phyloP scores from a whole-genome alignment of 2,888 invertebrate species.

The Monochamus alternatus region DNA sequence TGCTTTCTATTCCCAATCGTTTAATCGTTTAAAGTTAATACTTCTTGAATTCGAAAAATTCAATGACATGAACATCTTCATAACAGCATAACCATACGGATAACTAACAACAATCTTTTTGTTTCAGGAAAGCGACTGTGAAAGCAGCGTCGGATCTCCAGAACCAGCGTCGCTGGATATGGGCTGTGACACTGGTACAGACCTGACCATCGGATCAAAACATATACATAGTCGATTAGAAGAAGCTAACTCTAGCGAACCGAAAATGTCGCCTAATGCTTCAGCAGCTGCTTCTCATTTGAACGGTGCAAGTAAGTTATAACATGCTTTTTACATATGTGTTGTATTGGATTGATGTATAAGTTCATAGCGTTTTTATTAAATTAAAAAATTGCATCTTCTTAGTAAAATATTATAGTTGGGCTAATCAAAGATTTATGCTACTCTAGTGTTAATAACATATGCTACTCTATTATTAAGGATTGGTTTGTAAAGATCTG shows the following conservation, averaged over 20 bases:
- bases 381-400: too few relatives aligned
- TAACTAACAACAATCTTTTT: conserved; percentile 35
- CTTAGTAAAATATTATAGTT: too few relatives aligned
- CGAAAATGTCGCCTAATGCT: conserved; percentile 67
- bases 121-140: conserved; percentile 78
- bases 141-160: conserved; percentile 79
- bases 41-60: too few relatives aligned
- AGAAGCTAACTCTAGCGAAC: conserved; percentile 57
- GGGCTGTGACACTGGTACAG: conserved; percentile 69
- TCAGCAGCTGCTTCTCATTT: conserved; percentile 75
- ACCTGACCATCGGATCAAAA: conserved; percentile 64
- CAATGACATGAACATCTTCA: too few relatives aligned
- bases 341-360: too few relatives aligned
- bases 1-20: too few relatives aligned
- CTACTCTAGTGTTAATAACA: too few relatives aligned
- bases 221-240: conserved; percentile 59
- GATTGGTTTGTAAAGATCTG: too few relatives aligned
- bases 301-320: conserved; percentile 78
- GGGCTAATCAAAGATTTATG: too few relatives aligned
- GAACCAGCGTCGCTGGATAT: conserved; percentile 71
- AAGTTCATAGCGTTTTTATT: too few relatives aligned
- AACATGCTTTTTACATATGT: neutral
- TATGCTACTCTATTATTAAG: too few relatives aligned
- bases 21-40: too few relatives aligned
- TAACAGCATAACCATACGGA: neutral